These are phyloP conservation scores for Xiphydria camelus DNA, from an alignment of 2,888 invertebrate species.

Conservation along the genomic window DNA sequence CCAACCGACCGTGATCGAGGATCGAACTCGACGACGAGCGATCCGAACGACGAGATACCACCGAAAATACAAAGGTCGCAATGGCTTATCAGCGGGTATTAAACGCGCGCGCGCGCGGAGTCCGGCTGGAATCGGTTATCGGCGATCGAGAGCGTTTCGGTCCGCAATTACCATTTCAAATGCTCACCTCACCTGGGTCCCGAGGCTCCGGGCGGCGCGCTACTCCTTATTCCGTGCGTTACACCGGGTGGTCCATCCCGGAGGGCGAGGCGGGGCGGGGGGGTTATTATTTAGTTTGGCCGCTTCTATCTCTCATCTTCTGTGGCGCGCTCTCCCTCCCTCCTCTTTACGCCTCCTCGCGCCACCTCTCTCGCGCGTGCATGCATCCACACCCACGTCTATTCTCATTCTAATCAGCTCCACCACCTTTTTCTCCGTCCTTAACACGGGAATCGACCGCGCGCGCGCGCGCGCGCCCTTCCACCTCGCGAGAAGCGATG, in stretches of 20 bases:
- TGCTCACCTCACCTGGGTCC: slow-evolving; percentile 40
- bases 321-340: slow-evolving; percentile 22
- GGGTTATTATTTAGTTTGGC: slow-evolving; percentile 56
- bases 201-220: not conserved
- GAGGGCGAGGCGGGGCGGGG: slow-evolving; percentile 36
- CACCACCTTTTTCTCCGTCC: slow-evolving; percentile 36
- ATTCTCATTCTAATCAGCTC: slow-evolving; percentile 53
- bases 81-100: slow-evolving; percentile 14
- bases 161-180: slow-evolving; percentile 54
- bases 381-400: slow-evolving; percentile 46
- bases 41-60: too few relatives aligned
- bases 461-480: slow-evolving; percentile 9
- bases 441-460: slow-evolving; percentile 28
- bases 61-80: slow-evolving; percentile 13
- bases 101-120: slow-evolving; percentile 13
- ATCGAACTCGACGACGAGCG: too few relatives aligned
- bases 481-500: slow-evolving; percentile 11
- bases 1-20: too few relatives aligned
- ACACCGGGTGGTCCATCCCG: slow-evolving; percentile 54
- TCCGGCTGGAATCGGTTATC: slow-evolving; percentile 47
- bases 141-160: slow-evolving; percentile 33
- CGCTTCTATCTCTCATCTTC: slow-evolving; percentile 53
- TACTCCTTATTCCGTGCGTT: slow-evolving; percentile 34
- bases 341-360: slow-evolving; percentile 6
- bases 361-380: slow-evolving; percentile 10